These are phyloP conservation scores for Emydura subglobosa DNA, from an alignment of 2,113 vertebrate species.

Conservation along the genomic window DNA sequence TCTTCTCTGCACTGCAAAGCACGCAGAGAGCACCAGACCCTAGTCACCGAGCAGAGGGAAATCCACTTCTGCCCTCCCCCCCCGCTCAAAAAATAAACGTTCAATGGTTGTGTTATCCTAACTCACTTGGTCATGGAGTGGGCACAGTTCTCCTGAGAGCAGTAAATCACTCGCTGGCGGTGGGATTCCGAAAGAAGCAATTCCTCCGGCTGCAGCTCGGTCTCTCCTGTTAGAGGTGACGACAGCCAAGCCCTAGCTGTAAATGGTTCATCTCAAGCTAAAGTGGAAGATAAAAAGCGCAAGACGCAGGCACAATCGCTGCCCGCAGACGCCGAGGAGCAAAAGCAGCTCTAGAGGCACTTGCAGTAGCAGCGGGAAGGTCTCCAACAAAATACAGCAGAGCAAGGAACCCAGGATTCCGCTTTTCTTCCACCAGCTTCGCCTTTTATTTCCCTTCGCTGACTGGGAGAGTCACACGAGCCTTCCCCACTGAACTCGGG, in stretches of 20 bases:
- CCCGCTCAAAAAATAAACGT: not conserved
- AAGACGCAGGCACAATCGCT: not conserved
- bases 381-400: not conserved
- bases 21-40: not conserved
- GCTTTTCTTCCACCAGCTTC: not conserved
- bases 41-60: not conserved
- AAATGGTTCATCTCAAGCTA: not conserved
- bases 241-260: not conserved
- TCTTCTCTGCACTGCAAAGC: not conserved
- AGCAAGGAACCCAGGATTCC: not conserved
- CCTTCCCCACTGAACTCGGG: not conserved
- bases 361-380: not conserved
- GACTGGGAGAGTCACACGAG: not conserved
- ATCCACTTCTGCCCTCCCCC: conserved; percentile 11
- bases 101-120: not conserved
- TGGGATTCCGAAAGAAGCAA: not conserved
- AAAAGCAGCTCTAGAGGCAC: not conserved
- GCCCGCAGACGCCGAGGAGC: not conserved
- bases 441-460: not conserved
- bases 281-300: not conserved
- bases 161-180: not conserved
- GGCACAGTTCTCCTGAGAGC: not conserved
- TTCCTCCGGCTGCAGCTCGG: not conserved
- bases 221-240: not conserved
- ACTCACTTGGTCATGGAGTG: not conserved